Base-by-base conservation (phyloP, 2,888 invertebrate species). In the Apamea crenata region DNA sequence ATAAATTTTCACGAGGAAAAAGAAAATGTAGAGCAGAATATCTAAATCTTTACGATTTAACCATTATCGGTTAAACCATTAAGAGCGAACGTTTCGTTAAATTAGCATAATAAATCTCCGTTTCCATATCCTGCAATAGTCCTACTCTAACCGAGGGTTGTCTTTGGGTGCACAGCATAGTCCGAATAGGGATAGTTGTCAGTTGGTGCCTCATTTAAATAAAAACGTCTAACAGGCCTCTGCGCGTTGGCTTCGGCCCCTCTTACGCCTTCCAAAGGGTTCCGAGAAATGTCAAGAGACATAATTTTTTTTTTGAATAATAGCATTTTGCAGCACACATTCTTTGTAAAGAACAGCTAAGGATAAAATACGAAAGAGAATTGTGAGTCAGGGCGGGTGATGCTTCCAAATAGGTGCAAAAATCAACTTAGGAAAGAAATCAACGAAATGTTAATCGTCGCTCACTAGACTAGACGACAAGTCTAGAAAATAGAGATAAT, bases 401-500 rank as follows among this genome's bases (percentile, higher is more conserved):
- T n/a, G 8, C 44, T 47, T 59, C 18, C 16, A 8, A 25, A 61
- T 25, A 8, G n/a, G n/a, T 36, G 14, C 18, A 61, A 59, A 44
- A 75, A 75, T n/a, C 18, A 70, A 67, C 16, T 53, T 32, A 16
- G 4, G 36, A 59, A 82, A 36, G 14, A 36, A 61, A 81, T 53
- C 36, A 21, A 25, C 18, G 29, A 50, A 67, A 61, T 61, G 66
- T 67, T 65, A 44, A 53, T 79, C 18, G 8, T 14, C 44, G 8
- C 1, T 61, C n/a, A 47, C 25, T 70, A 65, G 59, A 53, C 83
- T 59, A 83, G 71, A 79, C 83, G 50, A 66, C 44, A 59, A 70
- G 74, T 80, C 83, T 74, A 47, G 80, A 74, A 79, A 66, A 83
- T 50, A 40, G 65, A 74, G 80, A 83, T 85, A 53, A 77, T 77